Conservation (phyloP, 2,797 vertebrate genomes). For the Hoplostethus atlanticus region DNA sequence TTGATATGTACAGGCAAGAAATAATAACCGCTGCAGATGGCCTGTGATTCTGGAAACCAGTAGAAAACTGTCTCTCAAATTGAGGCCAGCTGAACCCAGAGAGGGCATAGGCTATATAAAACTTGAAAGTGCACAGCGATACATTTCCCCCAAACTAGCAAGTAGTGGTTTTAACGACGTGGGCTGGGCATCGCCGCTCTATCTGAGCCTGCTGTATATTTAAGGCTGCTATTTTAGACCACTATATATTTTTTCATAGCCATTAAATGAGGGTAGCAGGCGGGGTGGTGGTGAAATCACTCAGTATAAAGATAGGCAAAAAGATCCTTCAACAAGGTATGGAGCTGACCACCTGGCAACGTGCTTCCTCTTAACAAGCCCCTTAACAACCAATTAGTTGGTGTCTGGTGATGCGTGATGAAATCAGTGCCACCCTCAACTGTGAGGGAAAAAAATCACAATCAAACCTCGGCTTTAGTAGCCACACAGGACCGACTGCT, state of each 20-base stretch:
- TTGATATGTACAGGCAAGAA: not conserved
- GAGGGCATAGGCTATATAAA: slow-evolving; percentile 60
- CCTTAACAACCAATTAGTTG: slow-evolving; percentile 63
- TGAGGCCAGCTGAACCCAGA: slow-evolving; percentile 46
- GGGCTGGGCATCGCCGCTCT: slow-evolving; percentile 70
- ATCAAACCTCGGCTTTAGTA: slow-evolving; percentile 31
- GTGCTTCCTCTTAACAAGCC: slow-evolving; percentile 63
- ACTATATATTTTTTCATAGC: slow-evolving; percentile 76
- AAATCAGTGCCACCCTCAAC: slow-evolving; percentile 31
- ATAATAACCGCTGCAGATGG: slow-evolving; percentile 14
- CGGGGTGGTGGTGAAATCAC: slow-evolving; percentile 60
- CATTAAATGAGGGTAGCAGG: slow-evolving; percentile 73
- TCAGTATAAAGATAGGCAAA: slow-evolving; percentile 61
- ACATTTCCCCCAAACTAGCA: slow-evolving; percentile 65
- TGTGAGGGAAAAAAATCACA: slow-evolving; percentile 20
- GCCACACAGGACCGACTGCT: slow-evolving; percentile 44
- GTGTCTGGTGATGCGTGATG: slow-evolving; percentile 27
- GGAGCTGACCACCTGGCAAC: slow-evolving; percentile 57
- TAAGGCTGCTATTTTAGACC: slow-evolving; percentile 81
- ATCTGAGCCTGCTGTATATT: slow-evolving; percentile 79
- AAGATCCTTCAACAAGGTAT: slow-evolving; percentile 66
- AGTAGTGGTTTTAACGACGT: slow-evolving; percentile 78
- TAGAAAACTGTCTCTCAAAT: slow-evolving; percentile 25
- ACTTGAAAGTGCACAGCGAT: slow-evolving; percentile 65
- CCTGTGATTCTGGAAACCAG: slow-evolving; percentile 31